Percentiles rank a stretch among this genome's conserved stretches.
These are phyloP conservation scores for Scaeva pyrastri DNA, from an alignment of 2,888 invertebrate species.

Conservation along the genomic window DNA sequence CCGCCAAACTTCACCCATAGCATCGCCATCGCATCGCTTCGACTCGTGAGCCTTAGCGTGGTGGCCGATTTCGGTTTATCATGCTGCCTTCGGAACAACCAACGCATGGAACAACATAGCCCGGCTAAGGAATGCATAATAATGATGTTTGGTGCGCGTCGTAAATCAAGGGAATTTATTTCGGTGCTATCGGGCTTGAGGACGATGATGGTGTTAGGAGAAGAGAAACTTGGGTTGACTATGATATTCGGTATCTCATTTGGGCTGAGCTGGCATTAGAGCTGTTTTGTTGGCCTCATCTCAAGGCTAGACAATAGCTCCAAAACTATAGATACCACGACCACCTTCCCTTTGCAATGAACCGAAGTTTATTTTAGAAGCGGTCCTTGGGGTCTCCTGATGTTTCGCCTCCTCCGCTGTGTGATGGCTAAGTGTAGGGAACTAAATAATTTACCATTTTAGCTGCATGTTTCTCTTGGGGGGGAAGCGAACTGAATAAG, in stretches of 20 bases:
- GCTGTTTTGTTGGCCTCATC: slow-evolving; percentile 49
- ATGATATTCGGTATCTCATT: slow-evolving; percentile 62
- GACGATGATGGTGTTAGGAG: fast-evolving
- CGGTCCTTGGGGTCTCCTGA: slow-evolving; percentile 27
- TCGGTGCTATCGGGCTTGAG: slow-evolving; percentile 42
- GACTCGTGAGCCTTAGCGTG: slow-evolving; percentile 53
- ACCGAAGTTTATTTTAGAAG: slow-evolving; percentile 60
- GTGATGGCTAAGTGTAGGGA: slow-evolving; percentile 60
- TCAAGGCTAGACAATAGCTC: slow-evolving; percentile 52
- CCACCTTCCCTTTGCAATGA: slow-evolving; percentile 37
- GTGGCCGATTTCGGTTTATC: slow-evolving; percentile 51
- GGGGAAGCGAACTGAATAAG: slow-evolving; percentile 25
- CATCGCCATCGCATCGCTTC: slow-evolving; percentile 28
- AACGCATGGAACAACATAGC: slow-evolving; percentile 18
- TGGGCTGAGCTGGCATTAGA: slow-evolving; percentile 68
- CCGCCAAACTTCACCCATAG: slow-evolving; percentile 59
- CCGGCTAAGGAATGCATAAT: slow-evolving; percentile 65
- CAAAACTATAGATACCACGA: neutral
- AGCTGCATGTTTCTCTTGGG: slow-evolving; percentile 53
- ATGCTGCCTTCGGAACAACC: slow-evolving; percentile 43
- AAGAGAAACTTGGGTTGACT: neutral
- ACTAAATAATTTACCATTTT: slow-evolving; percentile 74
- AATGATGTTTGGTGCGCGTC: slow-evolving; percentile 72
- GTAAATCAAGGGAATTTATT: slow-evolving; percentile 75
- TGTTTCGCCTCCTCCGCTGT: neutral